Conservation (phyloP, 1,140 invertebrate genomes). For the Latrodectus geometricus region DNA sequence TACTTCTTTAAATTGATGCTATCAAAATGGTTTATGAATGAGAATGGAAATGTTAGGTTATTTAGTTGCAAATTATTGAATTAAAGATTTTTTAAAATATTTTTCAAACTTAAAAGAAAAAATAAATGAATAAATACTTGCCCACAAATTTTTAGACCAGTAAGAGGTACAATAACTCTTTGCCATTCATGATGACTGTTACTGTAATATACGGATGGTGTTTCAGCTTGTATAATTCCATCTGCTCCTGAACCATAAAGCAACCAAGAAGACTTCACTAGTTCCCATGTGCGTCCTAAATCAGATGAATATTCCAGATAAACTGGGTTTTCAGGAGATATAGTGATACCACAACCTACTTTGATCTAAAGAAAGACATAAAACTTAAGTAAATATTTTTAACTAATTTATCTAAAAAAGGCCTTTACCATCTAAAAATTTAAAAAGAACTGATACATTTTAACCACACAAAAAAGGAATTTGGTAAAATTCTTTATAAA, state of each 20-base stretch:
- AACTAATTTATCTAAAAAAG: too few relatives aligned
- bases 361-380: conserved; percentile 67
- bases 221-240: conserved; percentile 57
- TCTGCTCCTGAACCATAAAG: conserved; percentile 43
- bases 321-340: conserved; percentile 67
- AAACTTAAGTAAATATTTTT: too few relatives aligned
- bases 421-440: too few relatives aligned
- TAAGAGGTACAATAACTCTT: conserved; percentile 69
- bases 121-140: conserved; percentile 51
- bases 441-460: too few relatives aligned
- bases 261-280: conserved; percentile 65
- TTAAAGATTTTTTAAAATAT: background rate
- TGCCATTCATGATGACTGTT: conserved; percentile 69
- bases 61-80: background rate
- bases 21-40: background rate
- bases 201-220: conserved; percentile 69
- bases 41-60: background rate
- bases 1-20: background rate
- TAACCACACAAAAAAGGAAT: too few relatives aligned
- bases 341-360: conserved; percentile 69
- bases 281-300: conserved; percentile 68
- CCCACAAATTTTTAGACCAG: conserved; percentile 70
- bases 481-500: too few relatives aligned
- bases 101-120: background rate
- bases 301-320: conserved; percentile 70